Evolutionary conservation across 2,888 invertebrate species (phyloP).

Genomic region (Drosophila nigricruria): DNA sequence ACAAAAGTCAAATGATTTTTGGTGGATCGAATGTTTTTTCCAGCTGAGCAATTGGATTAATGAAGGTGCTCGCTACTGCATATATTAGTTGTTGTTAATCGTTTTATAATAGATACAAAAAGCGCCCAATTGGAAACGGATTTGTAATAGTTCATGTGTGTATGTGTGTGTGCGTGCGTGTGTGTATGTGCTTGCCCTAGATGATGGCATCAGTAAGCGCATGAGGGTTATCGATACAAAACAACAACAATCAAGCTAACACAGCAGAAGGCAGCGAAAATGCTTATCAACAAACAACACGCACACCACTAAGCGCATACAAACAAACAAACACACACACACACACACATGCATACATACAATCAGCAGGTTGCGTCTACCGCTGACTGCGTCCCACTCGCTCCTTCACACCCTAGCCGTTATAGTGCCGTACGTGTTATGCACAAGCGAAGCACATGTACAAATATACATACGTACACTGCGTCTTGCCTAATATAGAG

Average conservation of each 20-base stretch:
- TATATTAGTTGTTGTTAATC: slow-evolving; percentile 55
- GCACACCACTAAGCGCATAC: slow-evolving; percentile 40
- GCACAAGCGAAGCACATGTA: slow-evolving; percentile 58
- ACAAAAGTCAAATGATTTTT: neutral
- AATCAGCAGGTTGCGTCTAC: slow-evolving; percentile 31
- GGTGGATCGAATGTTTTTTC: slow-evolving; percentile 22
- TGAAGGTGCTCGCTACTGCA: slow-evolving; percentile 45
- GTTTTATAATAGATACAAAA: slow-evolving; percentile 51
- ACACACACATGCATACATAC: slow-evolving; percentile 10
- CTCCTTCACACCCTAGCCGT: slow-evolving; percentile 6
- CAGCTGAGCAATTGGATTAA: slow-evolving; percentile 61
- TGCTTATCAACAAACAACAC: slow-evolving; percentile 74
- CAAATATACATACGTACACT: slow-evolving; percentile 39
- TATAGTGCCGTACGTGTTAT: slow-evolving; percentile 46
- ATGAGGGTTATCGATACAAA: slow-evolving; percentile 69
- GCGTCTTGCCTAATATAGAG: slow-evolving; percentile 31
- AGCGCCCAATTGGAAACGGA: slow-evolving; percentile 37
- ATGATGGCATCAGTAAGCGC: slow-evolving; percentile 63
- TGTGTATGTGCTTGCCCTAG: slow-evolving; percentile 38
- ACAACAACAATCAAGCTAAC: slow-evolving; percentile 46
- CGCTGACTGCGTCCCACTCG: slow-evolving; percentile 19
- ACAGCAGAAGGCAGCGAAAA: slow-evolving; percentile 47
- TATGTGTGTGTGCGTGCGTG: slow-evolving; percentile 3
- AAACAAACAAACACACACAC: slow-evolving; percentile 11
- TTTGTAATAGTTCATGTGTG: slow-evolving; percentile 2